A percentile compares a stretch with the other conserved stretches of the same genome.
These are phyloP conservation scores for Hepsetus odoe DNA, from an alignment of 2,113 vertebrate genomes.

Conservation along the genomic window DNA sequence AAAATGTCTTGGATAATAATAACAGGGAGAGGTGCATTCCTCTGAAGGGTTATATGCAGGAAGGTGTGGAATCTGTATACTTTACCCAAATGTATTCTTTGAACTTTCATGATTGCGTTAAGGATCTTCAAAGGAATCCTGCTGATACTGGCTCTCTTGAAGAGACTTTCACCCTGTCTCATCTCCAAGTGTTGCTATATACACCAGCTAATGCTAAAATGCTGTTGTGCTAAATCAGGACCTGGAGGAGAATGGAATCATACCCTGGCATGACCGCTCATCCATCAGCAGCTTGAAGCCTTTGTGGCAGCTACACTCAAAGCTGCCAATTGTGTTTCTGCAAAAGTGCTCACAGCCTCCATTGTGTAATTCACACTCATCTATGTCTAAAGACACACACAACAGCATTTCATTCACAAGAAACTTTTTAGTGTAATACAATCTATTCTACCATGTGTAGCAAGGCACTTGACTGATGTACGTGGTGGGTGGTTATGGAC, in stretches of 20 bases:
- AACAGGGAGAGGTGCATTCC: constrained; percentile 43
- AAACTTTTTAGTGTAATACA: not conserved
- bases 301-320: constrained; percentile 95
- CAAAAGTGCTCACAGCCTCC: constrained; percentile 96
- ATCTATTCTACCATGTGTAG: not conserved
- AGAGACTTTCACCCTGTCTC: constrained; percentile 36
- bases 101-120: constrained; percentile 44
- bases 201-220: constrained; percentile 17
- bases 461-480: not conserved
- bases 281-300: constrained; percentile 97
- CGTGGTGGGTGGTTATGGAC: constrained; percentile 65
- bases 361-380: constrained; percentile 90
- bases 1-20: constrained; percentile 38
- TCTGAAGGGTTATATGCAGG: constrained; percentile 26
- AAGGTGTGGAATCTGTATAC: constrained; percentile 37
- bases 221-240: not conserved
- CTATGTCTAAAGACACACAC: constrained; percentile 84
- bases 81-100: constrained; percentile 46
- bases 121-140: constrained; percentile 64
- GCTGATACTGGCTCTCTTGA: constrained; percentile 50
- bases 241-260: constrained; percentile 25
- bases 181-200: constrained; percentile 35
- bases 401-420: constrained; percentile 2
- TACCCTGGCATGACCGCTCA: constrained; percentile 97
- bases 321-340: constrained; percentile 96